Percentiles rank a stretch among this genome's conserved stretches.
phyloP scores from a whole-genome alignment of 2,797 vertebrate species.

The Melopsittacus undulatus region DNA sequence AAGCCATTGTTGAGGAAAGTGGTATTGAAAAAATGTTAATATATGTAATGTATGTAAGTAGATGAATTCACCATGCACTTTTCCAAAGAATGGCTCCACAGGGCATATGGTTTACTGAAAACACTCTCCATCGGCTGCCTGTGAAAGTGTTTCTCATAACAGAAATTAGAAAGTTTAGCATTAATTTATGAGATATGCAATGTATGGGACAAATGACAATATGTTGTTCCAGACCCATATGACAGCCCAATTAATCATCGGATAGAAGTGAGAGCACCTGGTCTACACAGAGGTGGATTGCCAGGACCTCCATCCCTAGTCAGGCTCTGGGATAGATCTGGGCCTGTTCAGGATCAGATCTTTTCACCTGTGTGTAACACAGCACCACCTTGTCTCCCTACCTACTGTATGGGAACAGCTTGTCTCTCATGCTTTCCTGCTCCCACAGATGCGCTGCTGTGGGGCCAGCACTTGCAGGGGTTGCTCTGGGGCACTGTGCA shows the following conservation, averaged over 20 bases:
- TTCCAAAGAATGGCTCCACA: neutral
- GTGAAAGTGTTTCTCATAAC: neutral
- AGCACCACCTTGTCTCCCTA: fast-evolving
- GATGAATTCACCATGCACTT: neutral
- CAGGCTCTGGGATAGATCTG: neutral
- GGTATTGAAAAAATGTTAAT: neutral
- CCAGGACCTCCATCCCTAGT: fast-evolving
- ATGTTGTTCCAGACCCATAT: fast-evolving
- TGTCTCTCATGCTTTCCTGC: fast-evolving
- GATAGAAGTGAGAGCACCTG: neutral
- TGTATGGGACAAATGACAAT: neutral
- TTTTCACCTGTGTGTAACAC: neutral
- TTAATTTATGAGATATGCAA: neutral
- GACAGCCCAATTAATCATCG: neutral
- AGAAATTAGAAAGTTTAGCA: neutral
- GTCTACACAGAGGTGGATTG: neutral
- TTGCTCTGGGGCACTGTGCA: fast-evolving
- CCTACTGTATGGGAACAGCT: fast-evolving
- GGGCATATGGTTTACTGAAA: neutral
- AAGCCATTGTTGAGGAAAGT: neutral
- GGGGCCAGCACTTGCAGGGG: neutral
- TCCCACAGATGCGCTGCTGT: fast-evolving
- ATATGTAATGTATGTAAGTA: neutral
- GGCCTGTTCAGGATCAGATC: neutral
- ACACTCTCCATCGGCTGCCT: neutral